Base-by-base conservation (phyloP, 2,797 vertebrate species). In the Potorous gilbertii region DNA sequence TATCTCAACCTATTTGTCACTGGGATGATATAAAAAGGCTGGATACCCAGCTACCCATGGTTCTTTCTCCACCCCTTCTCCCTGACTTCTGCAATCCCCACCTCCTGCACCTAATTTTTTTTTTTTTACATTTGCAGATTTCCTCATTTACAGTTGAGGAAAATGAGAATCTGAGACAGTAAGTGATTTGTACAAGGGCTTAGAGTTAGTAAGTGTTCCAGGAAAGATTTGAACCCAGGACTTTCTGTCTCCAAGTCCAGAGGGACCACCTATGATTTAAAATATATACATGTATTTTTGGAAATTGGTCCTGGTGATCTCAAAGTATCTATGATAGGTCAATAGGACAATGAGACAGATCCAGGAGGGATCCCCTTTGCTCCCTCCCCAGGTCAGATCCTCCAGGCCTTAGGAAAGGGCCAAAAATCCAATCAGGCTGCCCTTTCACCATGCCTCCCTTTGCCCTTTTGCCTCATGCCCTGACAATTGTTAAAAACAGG, bases 401-500 rank as follows among this genome's bases (percentile, higher is more conserved):
- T 54, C 50, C 31, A 4, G 90, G 34, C 94, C 90, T 95, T 89
- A 24, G 62, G 93, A 91, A 95, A 74, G 92, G 91, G 96, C 94
- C 62, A 18, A 40, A 92, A 50, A 40, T 54, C 81, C 90, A 4
- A 90, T 55, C 95, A 93, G 93, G 24, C 24, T 87, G 94, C 57
- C 13, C n/a, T 93, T 56, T 81, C 21, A 18, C 24, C 3, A 16
- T 13, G 16, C n/a, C n/a, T 46, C 66, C n/a, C 24, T 81, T 62
- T 18, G 55, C 27, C 94, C 93, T 55, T 54, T 50, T 54, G 93
- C 87, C 96, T 96, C 92, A 92, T 66, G 94, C 96, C 93, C 4
- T 89, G 97, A 94, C 89, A 92, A 95, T 93, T 92, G 66, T 54
- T 90, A 56, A 74, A 89, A 92, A 54, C 40, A 97, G 97, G 95